Percentiles rank a stretch among this genome's conserved stretches.
Conservation (phyloP, 2,888 invertebrate species). For the Heterodera filipjevi region DNA sequence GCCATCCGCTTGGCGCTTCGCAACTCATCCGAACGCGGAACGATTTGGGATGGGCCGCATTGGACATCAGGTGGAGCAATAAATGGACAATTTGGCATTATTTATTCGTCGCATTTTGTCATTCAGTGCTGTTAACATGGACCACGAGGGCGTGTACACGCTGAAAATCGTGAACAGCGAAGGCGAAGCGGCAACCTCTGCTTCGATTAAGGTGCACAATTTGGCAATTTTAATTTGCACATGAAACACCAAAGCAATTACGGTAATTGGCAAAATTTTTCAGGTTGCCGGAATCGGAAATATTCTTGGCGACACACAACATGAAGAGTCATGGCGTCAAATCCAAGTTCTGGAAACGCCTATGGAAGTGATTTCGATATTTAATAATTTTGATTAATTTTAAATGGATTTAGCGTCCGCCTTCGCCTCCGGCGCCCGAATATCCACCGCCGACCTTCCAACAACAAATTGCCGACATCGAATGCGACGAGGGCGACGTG, state of each 20-base stretch:
- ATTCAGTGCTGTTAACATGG: slow-evolving; percentile 68
- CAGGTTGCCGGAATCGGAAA: slow-evolving; percentile 58
- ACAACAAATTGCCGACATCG: slow-evolving; percentile 85
- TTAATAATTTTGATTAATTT: not conserved
- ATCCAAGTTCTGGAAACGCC: slow-evolving; percentile 73
- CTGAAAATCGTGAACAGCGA: slow-evolving; percentile 87
- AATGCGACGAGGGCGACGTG: slow-evolving; percentile 76
- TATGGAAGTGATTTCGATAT: slow-evolving; percentile 28
- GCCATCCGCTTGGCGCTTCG: slow-evolving; percentile 58
- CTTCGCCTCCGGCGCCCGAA: slow-evolving; percentile 52
- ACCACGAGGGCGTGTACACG: slow-evolving; percentile 92
- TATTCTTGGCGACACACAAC: slow-evolving; percentile 79
- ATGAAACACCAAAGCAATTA: too few relatives aligned
- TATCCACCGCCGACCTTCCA: slow-evolving; percentile 71
- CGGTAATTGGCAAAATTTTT: not conserved
- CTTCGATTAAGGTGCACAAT: slow-evolving; percentile 78
- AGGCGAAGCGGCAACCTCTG: slow-evolving; percentile 92
- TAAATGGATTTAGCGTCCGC: slow-evolving; percentile 7
- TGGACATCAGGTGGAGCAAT: slow-evolving; percentile 74
- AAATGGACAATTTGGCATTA: not conserved
- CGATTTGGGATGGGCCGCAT: slow-evolving; percentile 88
- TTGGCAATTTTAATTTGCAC: too few relatives aligned
- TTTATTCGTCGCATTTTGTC: not conserved
- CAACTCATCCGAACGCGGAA: slow-evolving; percentile 68
- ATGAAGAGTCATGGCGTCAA: slow-evolving; percentile 68